Percentiles rank a stretch among this genome's conserved stretches.
Evolutionary conservation across 2,113 vertebrate species (phyloP).

Genomic region (Hypocryptadius cinnamomeus): DNA sequence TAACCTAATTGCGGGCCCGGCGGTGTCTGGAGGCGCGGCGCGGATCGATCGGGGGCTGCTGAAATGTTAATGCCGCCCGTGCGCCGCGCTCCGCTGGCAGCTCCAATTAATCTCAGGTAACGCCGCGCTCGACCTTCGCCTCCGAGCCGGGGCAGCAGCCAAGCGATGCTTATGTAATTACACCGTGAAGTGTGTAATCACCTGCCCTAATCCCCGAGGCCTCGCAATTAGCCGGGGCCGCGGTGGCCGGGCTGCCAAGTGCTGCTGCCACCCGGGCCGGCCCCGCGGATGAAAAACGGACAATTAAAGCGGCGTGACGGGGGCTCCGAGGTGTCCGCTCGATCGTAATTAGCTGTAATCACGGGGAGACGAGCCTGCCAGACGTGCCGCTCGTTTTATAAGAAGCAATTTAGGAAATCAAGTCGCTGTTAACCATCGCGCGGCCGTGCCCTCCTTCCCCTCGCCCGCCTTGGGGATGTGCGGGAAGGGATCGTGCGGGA

Average conservation of each 20-base stretch:
- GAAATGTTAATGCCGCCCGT: constrained; percentile 96
- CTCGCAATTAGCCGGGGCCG: constrained; percentile 89
- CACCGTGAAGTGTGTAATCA: constrained; percentile 91
- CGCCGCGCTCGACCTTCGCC: constrained; percentile 87
- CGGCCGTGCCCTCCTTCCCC: neutral
- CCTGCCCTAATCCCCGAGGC: constrained; percentile 89
- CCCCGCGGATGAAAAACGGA: constrained; percentile 86
- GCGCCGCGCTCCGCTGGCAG: constrained; percentile 86
- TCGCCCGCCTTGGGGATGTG: neutral
- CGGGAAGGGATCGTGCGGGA: neutral
- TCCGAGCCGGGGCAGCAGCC: constrained; percentile 82
- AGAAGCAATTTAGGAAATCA: constrained; percentile 83
- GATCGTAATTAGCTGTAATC: constrained; percentile 96
- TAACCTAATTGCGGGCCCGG: constrained; percentile 75
- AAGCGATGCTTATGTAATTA: constrained; percentile 97
- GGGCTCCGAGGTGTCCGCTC: constrained; percentile 83
- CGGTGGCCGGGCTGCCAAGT: constrained; percentile 74
- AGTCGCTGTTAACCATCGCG: constrained; percentile 71
- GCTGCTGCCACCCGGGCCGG: constrained; percentile 72
- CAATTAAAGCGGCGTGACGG: constrained; percentile 87
- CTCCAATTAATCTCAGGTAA: constrained; percentile 98
- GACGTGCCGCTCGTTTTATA: constrained; percentile 77
- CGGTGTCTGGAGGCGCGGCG: constrained; percentile 71
- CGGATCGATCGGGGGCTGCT: constrained; percentile 81
- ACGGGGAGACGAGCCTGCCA: constrained; percentile 74